phyloP scores from a whole-genome alignment of 2,113 vertebrate species.

The Colinus virginianus region DNA sequence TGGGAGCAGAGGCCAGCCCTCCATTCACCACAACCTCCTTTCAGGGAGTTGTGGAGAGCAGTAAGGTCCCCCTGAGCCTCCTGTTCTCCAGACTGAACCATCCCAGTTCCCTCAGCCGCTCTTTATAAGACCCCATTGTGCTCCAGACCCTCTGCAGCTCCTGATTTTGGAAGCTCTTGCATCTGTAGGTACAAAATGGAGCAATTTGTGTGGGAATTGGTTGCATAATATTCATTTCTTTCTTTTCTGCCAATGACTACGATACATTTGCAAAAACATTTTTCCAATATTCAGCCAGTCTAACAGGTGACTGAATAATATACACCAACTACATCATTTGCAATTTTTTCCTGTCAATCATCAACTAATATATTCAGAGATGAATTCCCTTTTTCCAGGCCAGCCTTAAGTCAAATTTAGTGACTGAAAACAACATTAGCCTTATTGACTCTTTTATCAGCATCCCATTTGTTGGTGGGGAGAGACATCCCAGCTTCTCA shows the following conservation, averaged over 20 bases:
- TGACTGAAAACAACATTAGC: constrained; percentile 54
- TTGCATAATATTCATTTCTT: constrained; percentile 4
- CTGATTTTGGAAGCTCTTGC: background rate
- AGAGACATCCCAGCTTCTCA: background rate
- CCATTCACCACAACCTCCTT: no score
- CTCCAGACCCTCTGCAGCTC: no score
- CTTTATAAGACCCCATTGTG: no score
- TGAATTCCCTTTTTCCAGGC: constrained; percentile 6
- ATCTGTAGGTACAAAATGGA: background rate
- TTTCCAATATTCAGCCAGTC: constrained; percentile 21
- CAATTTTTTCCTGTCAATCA: constrained; percentile 64
- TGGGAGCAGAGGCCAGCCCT: no score
- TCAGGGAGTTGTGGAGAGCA: no score
- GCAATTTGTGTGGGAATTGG: background rate
- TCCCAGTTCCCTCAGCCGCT: no score
- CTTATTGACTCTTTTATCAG: constrained; percentile 38
- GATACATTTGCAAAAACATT: background rate
- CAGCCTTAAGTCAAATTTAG: constrained; percentile 40
- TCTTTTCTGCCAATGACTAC: background rate
- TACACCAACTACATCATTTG: background rate
- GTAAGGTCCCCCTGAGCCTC: no score
- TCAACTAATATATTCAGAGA: constrained; percentile 38
- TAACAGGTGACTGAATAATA: constrained; percentile 47
- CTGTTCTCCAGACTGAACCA: no score
- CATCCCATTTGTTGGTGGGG: background rate